Base-by-base conservation (phyloP, 2,888 invertebrate species). In the Cheilosia vulpina region DNA sequence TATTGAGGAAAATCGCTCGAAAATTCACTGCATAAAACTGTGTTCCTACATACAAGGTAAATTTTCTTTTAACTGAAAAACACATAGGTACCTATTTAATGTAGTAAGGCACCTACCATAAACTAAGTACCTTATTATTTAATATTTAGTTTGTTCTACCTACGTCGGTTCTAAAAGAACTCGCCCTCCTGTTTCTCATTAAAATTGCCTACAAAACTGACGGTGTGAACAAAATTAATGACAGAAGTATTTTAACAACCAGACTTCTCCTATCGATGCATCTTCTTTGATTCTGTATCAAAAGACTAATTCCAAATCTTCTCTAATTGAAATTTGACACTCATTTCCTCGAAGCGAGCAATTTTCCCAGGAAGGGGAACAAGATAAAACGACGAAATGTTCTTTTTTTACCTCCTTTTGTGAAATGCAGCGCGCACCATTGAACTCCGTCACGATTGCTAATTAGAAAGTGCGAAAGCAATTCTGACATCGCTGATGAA, bases 391-490 rank as follows among this genome's bases (percentile, higher is more conserved):
- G 19, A 52, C 9, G 2, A 47, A 45, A 41, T 63, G 19, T 9
- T 17, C 17, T 52, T 68, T 24, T 19, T 43, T 27, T 52, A 15
- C 53, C 27, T 2, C 65, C 19, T 7, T 15, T n/a, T 47, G 45
- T 45, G 41, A 72, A 63, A 34, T 62, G 65, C 62, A 66, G 55
- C 50, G 60, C 50, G 60, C 69, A 21, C 43, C 73, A 55, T 79
- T 57, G 50, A 66, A 58, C 24, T 52, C 52, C 43, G 72, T 57
- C 38, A 21, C 68, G 43, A 62, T 81, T 72, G 81, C 85, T 81
- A 85, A 85, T 85, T 85, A 85, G 85, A 81, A 76, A 85, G 85
- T 81, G 81, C 72, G 68, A 85, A 77, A 60, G 76, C 66, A 79
- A 73, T 73, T 78, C 41, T 38, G 38, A 57, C 38, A 15, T 50